Conservation (phyloP, 1,140 invertebrate genomes). For the Solenopsis invicta region DNA sequence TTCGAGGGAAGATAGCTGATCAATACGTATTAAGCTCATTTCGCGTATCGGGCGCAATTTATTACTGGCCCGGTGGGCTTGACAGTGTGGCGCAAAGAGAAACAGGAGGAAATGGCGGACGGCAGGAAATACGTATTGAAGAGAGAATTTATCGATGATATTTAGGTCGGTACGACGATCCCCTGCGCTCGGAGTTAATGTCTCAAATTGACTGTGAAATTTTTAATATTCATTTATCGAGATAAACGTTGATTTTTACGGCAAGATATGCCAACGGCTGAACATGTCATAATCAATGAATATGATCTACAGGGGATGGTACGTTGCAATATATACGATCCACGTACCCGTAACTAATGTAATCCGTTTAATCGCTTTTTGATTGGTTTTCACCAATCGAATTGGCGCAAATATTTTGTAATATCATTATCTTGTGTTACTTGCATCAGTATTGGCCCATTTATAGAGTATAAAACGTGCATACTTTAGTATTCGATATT, state of each 20-base stretch:
- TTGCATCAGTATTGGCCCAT: neutral
- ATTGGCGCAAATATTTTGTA: conserved; percentile 46
- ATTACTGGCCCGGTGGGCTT: conserved; percentile 36
- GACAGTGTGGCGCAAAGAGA: conserved; percentile 32
- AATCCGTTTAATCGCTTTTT: conserved; percentile 37
- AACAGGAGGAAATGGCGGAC: neutral
- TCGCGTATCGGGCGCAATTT: conserved; percentile 33
- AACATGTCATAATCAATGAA: neutral
- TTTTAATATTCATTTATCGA: conserved; percentile 53
- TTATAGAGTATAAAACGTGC: neutral
- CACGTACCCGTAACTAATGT: conserved; percentile 13
- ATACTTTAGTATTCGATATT: neutral
- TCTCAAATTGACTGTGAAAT: conserved; percentile 43
- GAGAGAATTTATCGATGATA: conserved; percentile 45
- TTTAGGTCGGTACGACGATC: conserved; percentile 10
- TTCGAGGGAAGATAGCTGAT: conserved; percentile 26
- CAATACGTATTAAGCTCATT: conserved; percentile 41
- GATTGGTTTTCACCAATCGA: conserved; percentile 31
- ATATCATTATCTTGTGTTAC: conserved; percentile 18
- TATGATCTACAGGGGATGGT: neutral
- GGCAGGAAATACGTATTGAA: conserved; percentile 34
- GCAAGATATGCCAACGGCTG: neutral
- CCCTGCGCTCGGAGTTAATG: neutral
- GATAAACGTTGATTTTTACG: conserved; percentile 34
- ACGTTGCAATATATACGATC: conserved; percentile 10